These are phyloP conservation scores for Salvelinus fontinalis DNA, from an alignment of 2,113 vertebrate species.

Conservation along the genomic window DNA sequence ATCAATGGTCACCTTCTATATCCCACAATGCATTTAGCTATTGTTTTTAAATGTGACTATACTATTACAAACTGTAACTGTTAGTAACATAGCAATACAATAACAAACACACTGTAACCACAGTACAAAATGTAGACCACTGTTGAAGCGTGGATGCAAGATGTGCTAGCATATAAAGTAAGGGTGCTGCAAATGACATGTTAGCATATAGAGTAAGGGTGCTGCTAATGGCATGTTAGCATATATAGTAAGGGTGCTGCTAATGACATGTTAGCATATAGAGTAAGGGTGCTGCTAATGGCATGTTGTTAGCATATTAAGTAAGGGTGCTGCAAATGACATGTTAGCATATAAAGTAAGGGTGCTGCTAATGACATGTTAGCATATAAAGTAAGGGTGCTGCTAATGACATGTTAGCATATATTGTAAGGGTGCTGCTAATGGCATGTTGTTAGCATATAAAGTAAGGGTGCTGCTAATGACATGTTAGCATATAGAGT, in stretches of 20 bases:
- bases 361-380: slow-evolving; percentile 47
- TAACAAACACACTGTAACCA: not conserved
- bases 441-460: slow-evolving; percentile 39
- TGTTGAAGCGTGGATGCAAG: no score
- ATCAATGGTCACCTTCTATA: not conserved
- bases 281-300: slow-evolving; percentile 39
- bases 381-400: slow-evolving; percentile 26
- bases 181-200: slow-evolving; percentile 43
- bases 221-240: slow-evolving; percentile 46
- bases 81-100: not conserved
- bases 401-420: slow-evolving; percentile 45
- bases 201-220: slow-evolving; percentile 34
- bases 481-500: slow-evolving; percentile 32
- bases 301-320: slow-evolving; percentile 35
- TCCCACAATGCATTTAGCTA: no score
- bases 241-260: slow-evolving; percentile 26
- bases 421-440: slow-evolving; percentile 28
- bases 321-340: slow-evolving; percentile 40
- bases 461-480: slow-evolving; percentile 37
- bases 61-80: not conserved
- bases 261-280: slow-evolving; percentile 43
- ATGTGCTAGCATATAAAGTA: slow-evolving; percentile 17
- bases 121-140: no score
- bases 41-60: not conserved
- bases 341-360: slow-evolving; percentile 30